Conservation (phyloP, 2,797 vertebrate species). For the Remorina albescens region DNA sequence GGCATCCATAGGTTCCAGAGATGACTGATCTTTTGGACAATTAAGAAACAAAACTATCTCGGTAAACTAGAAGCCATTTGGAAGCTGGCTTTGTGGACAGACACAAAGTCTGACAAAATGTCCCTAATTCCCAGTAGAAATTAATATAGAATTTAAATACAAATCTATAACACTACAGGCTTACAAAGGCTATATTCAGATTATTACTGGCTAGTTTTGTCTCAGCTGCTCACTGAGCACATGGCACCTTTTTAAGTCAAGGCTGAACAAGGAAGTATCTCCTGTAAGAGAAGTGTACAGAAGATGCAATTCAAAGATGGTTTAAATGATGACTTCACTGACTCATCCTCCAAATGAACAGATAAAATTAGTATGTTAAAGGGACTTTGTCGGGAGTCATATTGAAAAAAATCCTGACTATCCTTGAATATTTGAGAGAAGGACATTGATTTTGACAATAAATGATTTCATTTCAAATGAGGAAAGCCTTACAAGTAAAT, state of each 20-base stretch:
- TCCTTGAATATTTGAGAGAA: background rate
- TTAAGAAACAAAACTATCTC: slow-evolving; percentile 10
- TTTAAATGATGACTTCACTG: background rate
- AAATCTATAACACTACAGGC: slow-evolving; percentile 35
- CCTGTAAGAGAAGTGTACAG: slow-evolving; percentile 2
- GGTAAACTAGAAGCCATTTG: slow-evolving; percentile 40
- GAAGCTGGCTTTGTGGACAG: slow-evolving; percentile 41
- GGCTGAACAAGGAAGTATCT: slow-evolving; percentile 21
- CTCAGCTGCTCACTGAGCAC: slow-evolving; percentile 40
- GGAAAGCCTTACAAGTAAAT: background rate
- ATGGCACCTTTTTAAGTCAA: slow-evolving; percentile 42
- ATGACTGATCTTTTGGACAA: slow-evolving; percentile 18
- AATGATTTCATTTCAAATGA: background rate
- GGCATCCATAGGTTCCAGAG: slow-evolving; percentile 11
- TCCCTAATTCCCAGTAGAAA: slow-evolving; percentile 46
- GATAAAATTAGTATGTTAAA: background rate
- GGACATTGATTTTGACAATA: background rate
- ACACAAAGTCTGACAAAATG: slow-evolving; percentile 52
- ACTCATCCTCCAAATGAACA: background rate
- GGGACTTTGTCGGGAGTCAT: background rate
- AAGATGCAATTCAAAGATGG: too few relatives aligned
- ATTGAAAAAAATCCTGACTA: background rate
- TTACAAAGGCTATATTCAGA: slow-evolving; percentile 58
- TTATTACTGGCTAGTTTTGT: slow-evolving; percentile 34
- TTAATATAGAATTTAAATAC: slow-evolving; percentile 53